Evolutionary conservation across 2,797 vertebrate genomes (phyloP), one percentile per base, ranked within the genome.

Genomic region (Synaphobranchus kaupii): DNA sequence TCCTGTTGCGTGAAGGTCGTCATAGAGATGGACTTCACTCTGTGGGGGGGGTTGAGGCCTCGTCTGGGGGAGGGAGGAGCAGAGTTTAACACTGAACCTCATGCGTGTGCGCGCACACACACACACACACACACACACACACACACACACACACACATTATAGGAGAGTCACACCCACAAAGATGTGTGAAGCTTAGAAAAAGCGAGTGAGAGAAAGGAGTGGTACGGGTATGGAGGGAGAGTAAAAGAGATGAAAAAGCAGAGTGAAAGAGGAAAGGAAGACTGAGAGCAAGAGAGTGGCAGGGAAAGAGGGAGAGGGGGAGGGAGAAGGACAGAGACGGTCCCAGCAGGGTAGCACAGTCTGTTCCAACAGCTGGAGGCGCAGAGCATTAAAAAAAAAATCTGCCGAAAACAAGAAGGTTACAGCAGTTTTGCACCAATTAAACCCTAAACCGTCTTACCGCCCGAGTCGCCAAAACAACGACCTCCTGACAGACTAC

Each of bases 11-110:
- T 99, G 93, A 99, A 99, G 39, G 98, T 99, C 84, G 98, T 99
- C 98, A 99, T 99, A 88, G 98, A 99, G 94, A 99, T 99, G 52
- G 98, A 99, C 95, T 99, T 99, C 93, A 99, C 98, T 96, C 98
- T 98, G 93, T 99, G 98, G 39, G 98, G 98, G 92, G 98, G 98
- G 95, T 99, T 99, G 93, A 99, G 95, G 92, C 98, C 98, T 94
- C 98, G 97, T 89, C 98, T 99, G 92, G 87, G 84, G 54, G 15
- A 48, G 85, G 22, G 4, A 80, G 84, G 63, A 28, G 82, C 84
- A 86, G 86, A 7, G 88, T 73, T 73, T 34, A 71, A 28, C 66
- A 71, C n/a, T 31, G 28, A 34, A 28, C 9, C 9, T 68, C 66
- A 68, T 5, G 9, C 9, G 12, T 25, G 4, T 6, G 3, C 22